phyloP scores from a whole-genome alignment of 1,140 invertebrate genomes.

The Drosophila pruinosa region DNA sequence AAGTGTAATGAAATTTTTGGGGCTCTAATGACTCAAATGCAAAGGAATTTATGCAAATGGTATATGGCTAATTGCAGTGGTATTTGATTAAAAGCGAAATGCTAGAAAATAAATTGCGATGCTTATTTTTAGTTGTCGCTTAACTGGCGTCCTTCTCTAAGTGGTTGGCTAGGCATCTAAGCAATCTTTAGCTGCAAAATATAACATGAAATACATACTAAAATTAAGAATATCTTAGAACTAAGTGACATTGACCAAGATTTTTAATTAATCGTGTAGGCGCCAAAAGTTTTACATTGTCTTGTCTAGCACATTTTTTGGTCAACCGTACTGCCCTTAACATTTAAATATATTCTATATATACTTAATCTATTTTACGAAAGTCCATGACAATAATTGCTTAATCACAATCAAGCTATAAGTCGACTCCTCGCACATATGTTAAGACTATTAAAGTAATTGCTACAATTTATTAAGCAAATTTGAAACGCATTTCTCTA shows the following conservation, averaged over 20 bases:
- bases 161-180: too few species aligned
- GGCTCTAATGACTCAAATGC: slow-evolving; percentile 71
- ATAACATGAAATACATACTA: too few species aligned
- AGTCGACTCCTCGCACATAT: background rate
- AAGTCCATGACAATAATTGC: too few species aligned
- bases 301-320: too few species aligned
- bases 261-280: too few species aligned
- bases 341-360: too few species aligned
- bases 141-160: background rate
- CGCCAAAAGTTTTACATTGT: too few species aligned
- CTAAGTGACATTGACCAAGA: too few species aligned
- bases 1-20: slow-evolving; percentile 73
- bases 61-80: slow-evolving; percentile 61
- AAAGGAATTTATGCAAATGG: slow-evolving; percentile 62
- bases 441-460: background rate
- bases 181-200: too few species aligned
- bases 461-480: background rate
- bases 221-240: too few species aligned
- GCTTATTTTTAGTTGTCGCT: background rate
- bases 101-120: slow-evolving; percentile 2
- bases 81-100: slow-evolving; percentile 58
- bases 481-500: background rate
- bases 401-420: background rate
- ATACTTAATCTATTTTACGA: too few species aligned
- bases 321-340: too few species aligned